Conservation (phyloP, 2,888 invertebrate genomes). For the Automeris io region DNA sequence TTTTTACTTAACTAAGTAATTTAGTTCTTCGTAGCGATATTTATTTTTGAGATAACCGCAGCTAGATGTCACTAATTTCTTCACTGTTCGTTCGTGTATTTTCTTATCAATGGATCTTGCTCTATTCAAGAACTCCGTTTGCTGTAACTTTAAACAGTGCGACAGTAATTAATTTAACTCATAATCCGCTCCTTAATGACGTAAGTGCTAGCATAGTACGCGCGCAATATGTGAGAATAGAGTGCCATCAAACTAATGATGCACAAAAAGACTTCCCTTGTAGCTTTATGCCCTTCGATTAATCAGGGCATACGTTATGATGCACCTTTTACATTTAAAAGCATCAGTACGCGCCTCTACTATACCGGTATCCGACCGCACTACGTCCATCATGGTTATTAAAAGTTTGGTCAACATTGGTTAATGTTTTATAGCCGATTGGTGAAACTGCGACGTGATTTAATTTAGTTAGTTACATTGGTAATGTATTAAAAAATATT, state of each 20-base stretch:
- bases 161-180: no score
- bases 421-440: slow-evolving; percentile 45
- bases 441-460: slow-evolving; percentile 48
- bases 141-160: no score
- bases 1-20: no score
- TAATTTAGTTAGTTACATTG: slow-evolving; percentile 44
- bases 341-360: slow-evolving; percentile 29
- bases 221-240: slow-evolving; percentile 8
- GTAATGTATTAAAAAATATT: slow-evolving; percentile 21
- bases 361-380: slow-evolving; percentile 32
- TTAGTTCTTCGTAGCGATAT: no score
- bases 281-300: slow-evolving; percentile 63
- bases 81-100: no score
- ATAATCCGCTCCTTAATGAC: no score
- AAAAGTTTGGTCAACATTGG: slow-evolving; percentile 69
- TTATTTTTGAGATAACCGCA: no score
- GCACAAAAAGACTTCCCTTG: slow-evolving; percentile 72
- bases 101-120: no score
- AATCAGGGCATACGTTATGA: slow-evolving; percentile 45
- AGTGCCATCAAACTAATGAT: slow-evolving; percentile 56
- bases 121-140: no score
- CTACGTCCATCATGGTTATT: slow-evolving; percentile 61
- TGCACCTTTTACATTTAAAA: slow-evolving; percentile 38
- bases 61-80: no score
- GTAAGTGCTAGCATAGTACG: not conserved